Base-by-base conservation (phyloP, 2,113 vertebrate species). In the Channa argus region DNA sequence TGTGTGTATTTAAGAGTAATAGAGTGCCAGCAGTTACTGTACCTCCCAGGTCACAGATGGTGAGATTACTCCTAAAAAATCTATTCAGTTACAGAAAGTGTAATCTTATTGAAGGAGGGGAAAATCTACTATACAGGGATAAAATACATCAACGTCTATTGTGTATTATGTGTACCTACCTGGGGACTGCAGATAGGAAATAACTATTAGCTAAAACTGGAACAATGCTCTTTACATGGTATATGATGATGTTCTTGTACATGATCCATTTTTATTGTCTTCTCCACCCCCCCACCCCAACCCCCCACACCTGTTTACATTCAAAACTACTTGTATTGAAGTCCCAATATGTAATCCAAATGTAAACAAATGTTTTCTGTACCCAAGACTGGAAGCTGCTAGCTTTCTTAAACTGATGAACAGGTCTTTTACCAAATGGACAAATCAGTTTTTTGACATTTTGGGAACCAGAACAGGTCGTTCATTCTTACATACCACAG, bases 21-120 rank as follows among this genome's bases (percentile, higher is more conserved):
- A 61, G 51, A 59, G 46, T 69, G 74, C 76, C 82, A 69, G 80
- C 74, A 43, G 68, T 65, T 68, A 63, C 53, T 24, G 24, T 24
- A 24, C 24, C 50, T 64, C 47, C 15, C 49, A 45, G 70, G 63
- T 65, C 79, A 73, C 71, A 74, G 59, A 81, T 63, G 68, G 39
- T 13, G 64, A 77, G 78, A 79, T 80, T 73, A 13, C 51, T n/a
- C 6, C 52, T 45, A 44, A 61, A 45, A 71, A 38, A 3, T 60
- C 52, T 39, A 49, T 66, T 60, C 37, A 9, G 12, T 51, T 34
- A 44, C 44, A 59, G 33, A 76, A 51, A 70, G 56, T 63, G 45
- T 47, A 63, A 60, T 65, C 44, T 44, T 53, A 67, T 43, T 64
- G 52, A 68, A 59, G 5, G 5, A 6, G 54, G 24, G 24, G 24